Evolutionary conservation across 2,888 invertebrate species (phyloP).

Genomic region (Patella caerulea): DNA sequence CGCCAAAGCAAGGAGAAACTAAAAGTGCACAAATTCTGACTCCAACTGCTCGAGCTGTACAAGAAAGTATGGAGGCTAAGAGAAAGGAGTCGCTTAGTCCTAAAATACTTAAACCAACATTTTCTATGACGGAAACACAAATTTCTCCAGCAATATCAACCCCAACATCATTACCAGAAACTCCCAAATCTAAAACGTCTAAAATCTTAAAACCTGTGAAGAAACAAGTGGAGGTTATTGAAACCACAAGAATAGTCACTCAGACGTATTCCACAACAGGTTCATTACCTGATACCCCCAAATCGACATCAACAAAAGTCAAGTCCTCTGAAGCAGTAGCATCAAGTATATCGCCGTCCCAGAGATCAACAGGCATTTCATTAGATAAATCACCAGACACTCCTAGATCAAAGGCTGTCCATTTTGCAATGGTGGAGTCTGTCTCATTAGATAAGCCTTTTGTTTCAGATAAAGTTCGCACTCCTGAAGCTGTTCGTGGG

Average conservation of each 20-base stretch:
- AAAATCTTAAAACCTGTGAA: too few species aligned
- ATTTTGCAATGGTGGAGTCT: background rate
- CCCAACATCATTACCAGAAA: background rate
- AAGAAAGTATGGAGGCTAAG: background rate
- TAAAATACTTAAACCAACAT: background rate
- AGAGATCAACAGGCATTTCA: too few species aligned
- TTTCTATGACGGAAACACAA: background rate
- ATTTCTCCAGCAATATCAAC: background rate
- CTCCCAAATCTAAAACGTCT: too few species aligned
- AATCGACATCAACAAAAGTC: too few species aligned
- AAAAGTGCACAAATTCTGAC: background rate
- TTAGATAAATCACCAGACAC: background rate
- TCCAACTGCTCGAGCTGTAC: background rate
- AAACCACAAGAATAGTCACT: too few species aligned
- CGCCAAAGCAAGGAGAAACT: too few species aligned
- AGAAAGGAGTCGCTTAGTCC: background rate
- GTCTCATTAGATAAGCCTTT: background rate
- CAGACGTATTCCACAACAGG: too few species aligned
- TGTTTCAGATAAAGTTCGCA: background rate
- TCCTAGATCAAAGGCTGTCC: background rate
- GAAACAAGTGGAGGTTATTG: too few species aligned
- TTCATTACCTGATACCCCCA: too few species aligned
- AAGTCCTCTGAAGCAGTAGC: too few species aligned
- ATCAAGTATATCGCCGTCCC: too few species aligned
- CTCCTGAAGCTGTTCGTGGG: background rate